phyloP scores from a whole-genome alignment of 2,113 vertebrate genomes.

The Naja naja region DNA sequence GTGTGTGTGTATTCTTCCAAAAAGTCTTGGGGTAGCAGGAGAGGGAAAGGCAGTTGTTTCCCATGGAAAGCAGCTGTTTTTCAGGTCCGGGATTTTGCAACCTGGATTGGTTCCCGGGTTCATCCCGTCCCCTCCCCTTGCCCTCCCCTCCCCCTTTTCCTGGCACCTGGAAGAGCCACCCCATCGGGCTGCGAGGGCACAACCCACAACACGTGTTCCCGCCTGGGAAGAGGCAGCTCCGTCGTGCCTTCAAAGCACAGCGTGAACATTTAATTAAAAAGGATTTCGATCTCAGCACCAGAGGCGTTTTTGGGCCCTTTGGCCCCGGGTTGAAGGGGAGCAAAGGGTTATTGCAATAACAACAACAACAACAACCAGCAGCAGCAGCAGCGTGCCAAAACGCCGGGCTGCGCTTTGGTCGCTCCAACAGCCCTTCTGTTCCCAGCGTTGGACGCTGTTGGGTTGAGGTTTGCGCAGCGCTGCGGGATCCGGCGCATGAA shows the following conservation, averaged over 20 bases:
- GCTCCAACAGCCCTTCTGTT: neutral
- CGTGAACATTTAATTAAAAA: constrained; percentile 41
- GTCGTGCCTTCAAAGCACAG: constrained; percentile 18
- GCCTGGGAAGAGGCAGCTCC: constrained; percentile 39
- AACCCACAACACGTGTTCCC: neutral
- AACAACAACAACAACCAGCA: too few relatives aligned
- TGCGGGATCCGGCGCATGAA: neutral
- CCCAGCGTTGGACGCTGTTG: neutral
- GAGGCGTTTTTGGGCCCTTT: constrained; percentile 14
- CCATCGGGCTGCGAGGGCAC: neutral
- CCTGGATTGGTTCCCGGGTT: too few relatives aligned
- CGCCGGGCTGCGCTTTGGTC: neutral
- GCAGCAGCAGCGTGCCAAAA: neutral
- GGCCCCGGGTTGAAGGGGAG: constrained; percentile 27
- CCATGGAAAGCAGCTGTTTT: neutral
- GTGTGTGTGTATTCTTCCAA: neutral
- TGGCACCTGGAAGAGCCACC: neutral
- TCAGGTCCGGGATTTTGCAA: neutral
- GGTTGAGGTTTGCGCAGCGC: neutral
- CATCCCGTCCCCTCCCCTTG: rapidly evolving
- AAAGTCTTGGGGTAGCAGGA: neutral
- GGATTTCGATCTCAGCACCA: constrained; percentile 56
- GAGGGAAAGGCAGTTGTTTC: neutral
- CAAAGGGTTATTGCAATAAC: neutral
- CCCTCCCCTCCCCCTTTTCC: neutral